Evolutionary conservation across 2,113 vertebrate genomes (phyloP).

Genomic region (Melanerpes formicivorus): DNA sequence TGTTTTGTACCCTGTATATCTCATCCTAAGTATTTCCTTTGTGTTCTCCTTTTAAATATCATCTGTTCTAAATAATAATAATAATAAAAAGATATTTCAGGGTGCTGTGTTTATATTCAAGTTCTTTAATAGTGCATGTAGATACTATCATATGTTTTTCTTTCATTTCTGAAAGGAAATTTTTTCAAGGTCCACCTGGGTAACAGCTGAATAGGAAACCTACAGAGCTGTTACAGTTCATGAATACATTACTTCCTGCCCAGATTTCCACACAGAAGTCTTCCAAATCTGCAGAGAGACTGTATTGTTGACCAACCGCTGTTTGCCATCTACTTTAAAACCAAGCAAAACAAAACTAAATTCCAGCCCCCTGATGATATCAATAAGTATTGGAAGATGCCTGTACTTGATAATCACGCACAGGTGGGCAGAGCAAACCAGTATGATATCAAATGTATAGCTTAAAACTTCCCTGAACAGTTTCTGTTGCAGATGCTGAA

Average conservation of each 20-base stretch:
- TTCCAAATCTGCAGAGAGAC: neutral
- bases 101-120: constrained; percentile 33
- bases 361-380: neutral
- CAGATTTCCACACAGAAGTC: neutral
- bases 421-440: neutral
- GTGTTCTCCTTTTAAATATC: neutral
- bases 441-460: fast-evolving
- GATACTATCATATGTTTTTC: constrained; percentile 42
- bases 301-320: neutral
- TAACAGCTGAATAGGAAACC: constrained; percentile 62
- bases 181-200: constrained; percentile 53
- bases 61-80: constrained; percentile 14
- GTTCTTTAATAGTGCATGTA: neutral
- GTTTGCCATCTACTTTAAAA: neutral
- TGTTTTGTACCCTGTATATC: neutral
- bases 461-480: neutral
- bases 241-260: constrained; percentile 32
- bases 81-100: neutral
- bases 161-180: constrained; percentile 61
- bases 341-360: neutral
- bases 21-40: constrained; percentile 23
- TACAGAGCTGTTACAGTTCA: neutral
- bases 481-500: neutral
- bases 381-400: neutral
- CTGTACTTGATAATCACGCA: neutral